Evolutionary conservation across 2,797 vertebrate genomes (phyloP).

Genomic region (Kryptopterus vitreolus): DNA sequence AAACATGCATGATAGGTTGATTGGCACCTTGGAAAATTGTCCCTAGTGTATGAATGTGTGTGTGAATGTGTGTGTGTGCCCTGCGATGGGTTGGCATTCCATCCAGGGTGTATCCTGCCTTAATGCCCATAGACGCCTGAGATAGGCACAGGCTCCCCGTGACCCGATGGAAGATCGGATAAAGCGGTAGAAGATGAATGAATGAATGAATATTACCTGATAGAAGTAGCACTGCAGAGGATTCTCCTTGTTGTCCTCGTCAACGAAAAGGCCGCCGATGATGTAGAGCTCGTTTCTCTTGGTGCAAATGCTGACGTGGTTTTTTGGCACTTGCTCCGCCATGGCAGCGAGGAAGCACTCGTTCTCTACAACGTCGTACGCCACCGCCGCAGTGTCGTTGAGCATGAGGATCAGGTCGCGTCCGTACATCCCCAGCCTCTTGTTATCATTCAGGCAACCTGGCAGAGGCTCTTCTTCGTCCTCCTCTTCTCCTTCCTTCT

Average conservation of each 20-base stretch:
- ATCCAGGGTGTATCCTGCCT: too few species aligned
- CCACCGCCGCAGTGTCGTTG: conserved; percentile 93
- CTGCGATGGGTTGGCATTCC: too few species aligned
- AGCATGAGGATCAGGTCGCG: conserved; percentile 92
- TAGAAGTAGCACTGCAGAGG: conserved; percentile 96
- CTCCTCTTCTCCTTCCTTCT: conserved; percentile 74
- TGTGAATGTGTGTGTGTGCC: too few species aligned
- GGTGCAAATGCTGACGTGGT: conserved; percentile 89
- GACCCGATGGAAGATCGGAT: too few species aligned
- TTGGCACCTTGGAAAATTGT: too few species aligned
- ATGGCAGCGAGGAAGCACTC: conserved; percentile 93
- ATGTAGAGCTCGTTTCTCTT: conserved; percentile 87
- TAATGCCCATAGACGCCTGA: too few species aligned
- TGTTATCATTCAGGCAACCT: conserved; percentile 91
- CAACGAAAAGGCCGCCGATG: conserved; percentile 92
- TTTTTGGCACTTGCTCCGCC: conserved; percentile 94
- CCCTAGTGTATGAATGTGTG: too few species aligned
- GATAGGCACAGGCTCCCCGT: too few species aligned
- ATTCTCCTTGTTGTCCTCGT: conserved; percentile 91
- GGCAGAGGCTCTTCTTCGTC: conserved; percentile 85
- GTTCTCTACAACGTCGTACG: conserved; percentile 92
- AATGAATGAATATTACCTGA: too few species aligned
- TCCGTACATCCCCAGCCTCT: conserved; percentile 88
- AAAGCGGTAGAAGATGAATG: too few species aligned
- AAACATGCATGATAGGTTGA: too few species aligned